phyloP scores from a whole-genome alignment of 2,888 invertebrate genomes.

The Callosobruchus maculatus region DNA sequence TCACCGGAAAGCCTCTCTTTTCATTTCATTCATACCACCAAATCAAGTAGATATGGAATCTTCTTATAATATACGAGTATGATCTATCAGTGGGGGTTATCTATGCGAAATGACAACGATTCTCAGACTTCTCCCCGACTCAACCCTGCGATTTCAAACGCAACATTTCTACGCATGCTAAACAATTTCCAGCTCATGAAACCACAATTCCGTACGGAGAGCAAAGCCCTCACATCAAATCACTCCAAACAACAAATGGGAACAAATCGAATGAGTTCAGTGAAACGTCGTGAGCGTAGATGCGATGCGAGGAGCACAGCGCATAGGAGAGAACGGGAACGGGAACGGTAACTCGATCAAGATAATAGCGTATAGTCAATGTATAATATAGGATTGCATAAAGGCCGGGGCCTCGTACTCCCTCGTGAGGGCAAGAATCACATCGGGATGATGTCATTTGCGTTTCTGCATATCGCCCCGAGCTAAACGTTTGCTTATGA shows the following conservation, averaged over 20 bases:
- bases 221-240: neutral
- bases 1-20: too few relatives aligned
- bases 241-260: neutral
- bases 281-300: neutral
- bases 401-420: constrained; percentile 14
- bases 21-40: too few relatives aligned
- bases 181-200: neutral
- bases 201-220: neutral
- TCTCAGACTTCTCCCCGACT: too few relatives aligned
- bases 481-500: neutral
- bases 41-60: too few relatives aligned
- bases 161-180: too few relatives aligned
- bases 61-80: too few relatives aligned
- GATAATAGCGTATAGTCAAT: neutral
- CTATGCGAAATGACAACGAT: too few relatives aligned
- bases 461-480: constrained; percentile 20
- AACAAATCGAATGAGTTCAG: neutral
- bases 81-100: too few relatives aligned
- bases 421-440: constrained; percentile 38
- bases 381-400: neutral
- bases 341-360: neutral
- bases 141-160: too few relatives aligned
- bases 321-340: neutral
- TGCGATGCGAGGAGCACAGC: neutral
- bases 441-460: constrained; percentile 34